Evolutionary conservation across 2,797 vertebrate genomes (phyloP).

Genomic region (Holocentrus rufus): DNA sequence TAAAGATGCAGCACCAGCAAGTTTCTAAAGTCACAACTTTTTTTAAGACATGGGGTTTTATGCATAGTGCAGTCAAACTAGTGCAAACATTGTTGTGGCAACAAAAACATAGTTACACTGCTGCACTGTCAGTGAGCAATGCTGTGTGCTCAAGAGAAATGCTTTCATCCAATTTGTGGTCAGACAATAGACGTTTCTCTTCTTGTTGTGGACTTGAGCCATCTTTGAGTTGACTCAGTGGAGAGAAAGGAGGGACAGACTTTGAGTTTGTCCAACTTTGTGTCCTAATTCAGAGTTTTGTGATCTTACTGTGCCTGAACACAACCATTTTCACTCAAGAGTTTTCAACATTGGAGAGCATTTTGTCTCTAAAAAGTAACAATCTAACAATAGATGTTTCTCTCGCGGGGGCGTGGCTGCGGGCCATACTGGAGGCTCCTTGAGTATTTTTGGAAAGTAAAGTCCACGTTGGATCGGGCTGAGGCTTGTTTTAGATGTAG

Average conservation of each 20-base stretch:
- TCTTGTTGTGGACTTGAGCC: conserved; percentile 44
- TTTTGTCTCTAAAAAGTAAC: conserved; percentile 24
- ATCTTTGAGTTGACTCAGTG: conserved; percentile 35
- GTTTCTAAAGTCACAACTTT: neutral
- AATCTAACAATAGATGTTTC: conserved; percentile 51
- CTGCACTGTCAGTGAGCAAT: neutral
- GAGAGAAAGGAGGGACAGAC: conserved; percentile 16
- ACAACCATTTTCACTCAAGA: conserved; percentile 15
- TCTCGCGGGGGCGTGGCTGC: conserved; percentile 46
- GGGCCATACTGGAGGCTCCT: conserved; percentile 38
- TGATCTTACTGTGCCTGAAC: neutral
- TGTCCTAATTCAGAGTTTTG: conserved; percentile 16
- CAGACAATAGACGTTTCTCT: conserved; percentile 49
- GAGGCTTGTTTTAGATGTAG: conserved; percentile 44
- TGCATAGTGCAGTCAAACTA: neutral
- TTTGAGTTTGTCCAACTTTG: conserved; percentile 41
- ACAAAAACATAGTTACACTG: conserved; percentile 14
- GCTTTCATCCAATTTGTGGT: conserved; percentile 24
- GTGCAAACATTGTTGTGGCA: conserved; percentile 20
- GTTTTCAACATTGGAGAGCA: conserved; percentile 25
- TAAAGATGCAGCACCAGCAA: neutral
- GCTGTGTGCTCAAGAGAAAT: conserved; percentile 20
- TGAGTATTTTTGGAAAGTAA: conserved; percentile 45
- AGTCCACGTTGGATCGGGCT: conserved; percentile 46
- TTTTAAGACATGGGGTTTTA: neutral